A percentile compares a stretch with the other conserved stretches of the same genome.
These are phyloP conservation scores for Drosophila phalerata DNA, from an alignment of 2,888 invertebrate genomes.

Conservation along the genomic window DNA sequence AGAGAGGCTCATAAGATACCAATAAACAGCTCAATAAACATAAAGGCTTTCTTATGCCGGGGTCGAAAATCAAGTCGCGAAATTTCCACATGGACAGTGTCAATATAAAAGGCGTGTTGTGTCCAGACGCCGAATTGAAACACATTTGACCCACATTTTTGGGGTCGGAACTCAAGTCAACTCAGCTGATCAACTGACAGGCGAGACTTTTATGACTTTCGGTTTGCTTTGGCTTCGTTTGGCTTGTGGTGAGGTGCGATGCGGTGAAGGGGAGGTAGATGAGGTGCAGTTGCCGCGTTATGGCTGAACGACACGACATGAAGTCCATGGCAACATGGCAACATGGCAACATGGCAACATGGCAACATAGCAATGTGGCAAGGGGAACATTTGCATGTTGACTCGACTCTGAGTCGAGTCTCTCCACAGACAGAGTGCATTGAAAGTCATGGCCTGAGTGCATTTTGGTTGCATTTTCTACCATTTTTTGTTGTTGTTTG, in stretches of 20 bases:
- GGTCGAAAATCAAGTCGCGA: slow-evolving; percentile 55
- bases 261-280: not conserved
- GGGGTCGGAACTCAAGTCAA: slow-evolving; percentile 23
- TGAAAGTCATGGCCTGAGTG: slow-evolving; percentile 68
- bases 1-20: slow-evolving; percentile 21
- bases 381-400: slow-evolving; percentile 63
- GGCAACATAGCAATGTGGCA: not conserved
- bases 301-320: slow-evolving; percentile 61
- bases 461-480: slow-evolving; percentile 34
- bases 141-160: slow-evolving; percentile 61
- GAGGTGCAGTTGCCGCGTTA: slow-evolving; percentile 50
- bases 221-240: slow-evolving; percentile 16
- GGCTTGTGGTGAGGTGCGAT: not conserved
- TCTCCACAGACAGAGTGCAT: slow-evolving; percentile 37
- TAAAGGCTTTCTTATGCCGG: not conserved
- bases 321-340: slow-evolving; percentile 19
- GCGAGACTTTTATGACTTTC: slow-evolving; percentile 67
- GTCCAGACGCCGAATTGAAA: slow-evolving; percentile 39
- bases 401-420: slow-evolving; percentile 16
- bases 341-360: slow-evolving; percentile 5
- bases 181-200: slow-evolving; percentile 56
- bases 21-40: slow-evolving; percentile 34
- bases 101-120: slow-evolving; percentile 52
- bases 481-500: not conserved
- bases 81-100: slow-evolving; percentile 39